Conservation (phyloP, 1,140 invertebrate genomes). For the Homalodisca vitripennis region DNA sequence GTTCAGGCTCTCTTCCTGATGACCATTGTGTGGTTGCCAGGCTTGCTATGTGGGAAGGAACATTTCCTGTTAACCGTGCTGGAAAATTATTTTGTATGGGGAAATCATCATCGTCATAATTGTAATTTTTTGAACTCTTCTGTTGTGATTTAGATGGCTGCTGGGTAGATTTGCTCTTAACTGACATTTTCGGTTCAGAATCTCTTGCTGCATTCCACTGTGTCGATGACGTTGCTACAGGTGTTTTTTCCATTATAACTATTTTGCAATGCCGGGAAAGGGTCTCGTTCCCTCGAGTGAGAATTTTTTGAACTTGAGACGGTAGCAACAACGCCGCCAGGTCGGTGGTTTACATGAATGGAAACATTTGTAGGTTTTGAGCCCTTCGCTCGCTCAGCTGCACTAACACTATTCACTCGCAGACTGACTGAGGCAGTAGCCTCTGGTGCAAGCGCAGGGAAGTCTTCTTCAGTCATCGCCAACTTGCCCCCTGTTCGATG, state of each 20-base stretch:
- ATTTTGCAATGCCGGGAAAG: constrained; percentile 10
- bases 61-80: neutral
- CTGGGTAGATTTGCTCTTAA: neutral
- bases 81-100: constrained; percentile 22
- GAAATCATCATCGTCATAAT: constrained; percentile 1
- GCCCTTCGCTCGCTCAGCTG: constrained; percentile 32
- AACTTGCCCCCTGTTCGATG: constrained; percentile 39
- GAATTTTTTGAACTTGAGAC: neutral
- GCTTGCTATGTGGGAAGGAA: neutral
- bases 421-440: constrained; percentile 30
- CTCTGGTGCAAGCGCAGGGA: constrained; percentile 57
- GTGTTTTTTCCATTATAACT: no score
- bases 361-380: constrained; percentile 54
- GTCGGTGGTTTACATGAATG: constrained; percentile 61
- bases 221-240: neutral
- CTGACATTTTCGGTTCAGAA: neutral
- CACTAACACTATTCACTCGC: constrained; percentile 36
- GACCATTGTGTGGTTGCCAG: constrained; percentile 30
- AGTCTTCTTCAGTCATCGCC: constrained; percentile 60
- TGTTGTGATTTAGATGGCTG: neutral
- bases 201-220: neutral
- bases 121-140: neutral
- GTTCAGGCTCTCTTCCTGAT: constrained; percentile 42
- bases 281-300: neutral
- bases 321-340: neutral